These are phyloP conservation scores for Syrmaticus mikado DNA, from an alignment of 2,113 vertebrate species.

Conservation along the genomic window DNA sequence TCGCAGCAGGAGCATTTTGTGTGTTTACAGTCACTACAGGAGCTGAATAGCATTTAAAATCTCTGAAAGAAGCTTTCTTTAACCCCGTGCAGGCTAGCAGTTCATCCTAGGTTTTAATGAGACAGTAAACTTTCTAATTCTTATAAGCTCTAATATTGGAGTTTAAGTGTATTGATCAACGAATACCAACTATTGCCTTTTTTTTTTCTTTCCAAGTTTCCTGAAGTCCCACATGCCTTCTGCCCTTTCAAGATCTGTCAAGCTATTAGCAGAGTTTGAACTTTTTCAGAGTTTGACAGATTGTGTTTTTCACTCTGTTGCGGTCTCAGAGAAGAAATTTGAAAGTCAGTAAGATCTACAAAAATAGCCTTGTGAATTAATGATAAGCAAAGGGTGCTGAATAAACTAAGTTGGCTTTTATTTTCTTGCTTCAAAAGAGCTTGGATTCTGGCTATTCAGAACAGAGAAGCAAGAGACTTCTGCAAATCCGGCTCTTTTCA, in stretches of 20 bases:
- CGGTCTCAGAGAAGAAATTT: not conserved
- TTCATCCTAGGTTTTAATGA: not conserved
- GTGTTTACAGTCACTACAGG: conserved; percentile 34
- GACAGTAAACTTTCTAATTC: not conserved
- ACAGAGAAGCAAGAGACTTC: not conserved
- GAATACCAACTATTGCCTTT: not conserved
- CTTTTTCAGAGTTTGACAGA: not conserved
- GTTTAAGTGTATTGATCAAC: accelerated
- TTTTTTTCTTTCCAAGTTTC: not conserved
- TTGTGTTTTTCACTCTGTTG: not conserved
- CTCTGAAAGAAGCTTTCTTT: conserved; percentile 35
- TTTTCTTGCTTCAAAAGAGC: not conserved
- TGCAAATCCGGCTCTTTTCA: not conserved
- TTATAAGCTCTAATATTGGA: not conserved
- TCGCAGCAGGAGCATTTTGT: conserved; percentile 29
- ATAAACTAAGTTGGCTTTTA: not conserved
- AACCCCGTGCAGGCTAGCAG: not conserved
- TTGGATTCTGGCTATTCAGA: not conserved
- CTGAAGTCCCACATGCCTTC: not conserved
- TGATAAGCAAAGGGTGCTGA: not conserved
- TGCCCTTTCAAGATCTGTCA: not conserved
- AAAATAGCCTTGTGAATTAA: not conserved
- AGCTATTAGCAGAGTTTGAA: not conserved
- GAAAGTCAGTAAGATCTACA: not conserved
- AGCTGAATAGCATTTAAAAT: conserved; percentile 4